Conservation (phyloP, 2,888 invertebrate species). For the Neocrepidodera transversa region DNA sequence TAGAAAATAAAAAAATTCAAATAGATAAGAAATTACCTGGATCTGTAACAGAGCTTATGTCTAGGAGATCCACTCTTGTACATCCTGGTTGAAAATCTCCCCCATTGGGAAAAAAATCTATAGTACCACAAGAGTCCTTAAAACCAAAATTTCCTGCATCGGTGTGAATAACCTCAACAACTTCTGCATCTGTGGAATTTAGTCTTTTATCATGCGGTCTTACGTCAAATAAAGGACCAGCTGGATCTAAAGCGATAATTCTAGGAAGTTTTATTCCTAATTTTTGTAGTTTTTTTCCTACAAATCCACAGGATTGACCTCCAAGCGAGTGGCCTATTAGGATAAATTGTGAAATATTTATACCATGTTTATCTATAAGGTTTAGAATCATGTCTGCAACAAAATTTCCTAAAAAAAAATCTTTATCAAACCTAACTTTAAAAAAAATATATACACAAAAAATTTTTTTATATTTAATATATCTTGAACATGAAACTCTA, state of each 20-base stretch:
- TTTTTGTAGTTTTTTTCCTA: slow-evolving; percentile 46
- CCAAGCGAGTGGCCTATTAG: slow-evolving; percentile 52
- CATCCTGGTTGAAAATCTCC: slow-evolving; percentile 53
- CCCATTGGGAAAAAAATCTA: slow-evolving; percentile 54
- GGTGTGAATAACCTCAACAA: slow-evolving; percentile 52
- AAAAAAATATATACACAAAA: slow-evolving; percentile 3
- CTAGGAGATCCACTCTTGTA: slow-evolving; percentile 45
- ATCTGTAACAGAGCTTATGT: slow-evolving; percentile 40
- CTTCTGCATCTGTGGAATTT: slow-evolving; percentile 48
- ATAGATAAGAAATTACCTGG: slow-evolving; percentile 40
- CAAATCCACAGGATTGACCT: slow-evolving; percentile 48
- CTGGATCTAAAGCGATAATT: slow-evolving; percentile 51
- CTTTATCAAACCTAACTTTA: neutral
- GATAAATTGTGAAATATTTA: slow-evolving; percentile 44
- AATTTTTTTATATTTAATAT: too few species aligned
- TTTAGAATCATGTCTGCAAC: slow-evolving; percentile 45
- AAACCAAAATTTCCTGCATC: slow-evolving; percentile 51
- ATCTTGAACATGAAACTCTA: too few species aligned
- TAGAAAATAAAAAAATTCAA: neutral
- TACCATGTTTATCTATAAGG: slow-evolving; percentile 42
- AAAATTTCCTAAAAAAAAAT: slow-evolving; percentile 40
- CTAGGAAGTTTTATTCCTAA: slow-evolving; percentile 43
- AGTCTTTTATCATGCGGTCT: slow-evolving; percentile 45
- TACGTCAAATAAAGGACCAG: slow-evolving; percentile 46
- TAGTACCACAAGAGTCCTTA: slow-evolving; percentile 45